Evolutionary conservation across 2,113 vertebrate genomes (phyloP).

Genomic region (Psettodes erumei): DNA sequence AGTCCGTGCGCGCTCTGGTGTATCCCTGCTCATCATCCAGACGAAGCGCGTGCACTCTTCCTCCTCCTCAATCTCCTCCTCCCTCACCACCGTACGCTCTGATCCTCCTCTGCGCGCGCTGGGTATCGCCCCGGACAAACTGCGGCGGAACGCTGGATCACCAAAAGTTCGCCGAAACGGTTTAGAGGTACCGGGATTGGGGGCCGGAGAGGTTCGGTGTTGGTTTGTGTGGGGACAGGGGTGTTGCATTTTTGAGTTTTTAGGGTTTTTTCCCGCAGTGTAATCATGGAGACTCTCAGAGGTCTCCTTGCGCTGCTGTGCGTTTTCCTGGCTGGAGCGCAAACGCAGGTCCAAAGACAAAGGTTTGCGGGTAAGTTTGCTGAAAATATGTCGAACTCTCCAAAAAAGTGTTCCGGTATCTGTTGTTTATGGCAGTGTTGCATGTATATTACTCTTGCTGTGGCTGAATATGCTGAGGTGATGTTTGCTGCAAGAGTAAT

Average conservation of each 20-base stretch:
- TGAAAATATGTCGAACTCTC: background rate
- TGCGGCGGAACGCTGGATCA: conserved; percentile 53
- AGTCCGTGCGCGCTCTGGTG: conserved; percentile 40
- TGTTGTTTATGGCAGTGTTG: background rate
- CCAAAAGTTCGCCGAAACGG: conserved; percentile 46
- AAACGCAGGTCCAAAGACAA: conserved; percentile 19
- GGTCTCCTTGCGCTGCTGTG: conserved; percentile 74
- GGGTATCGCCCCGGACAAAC: conserved; percentile 61
- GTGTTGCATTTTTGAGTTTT: background rate
- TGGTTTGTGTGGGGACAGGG: background rate
- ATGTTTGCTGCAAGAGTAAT: background rate
- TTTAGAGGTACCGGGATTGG: conserved; percentile 29
- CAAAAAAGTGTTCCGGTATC: background rate
- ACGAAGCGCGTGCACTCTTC: conserved; percentile 49
- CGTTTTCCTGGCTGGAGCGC: conserved; percentile 62
- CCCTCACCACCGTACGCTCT: conserved; percentile 41
- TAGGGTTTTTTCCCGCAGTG: conserved; percentile 20
- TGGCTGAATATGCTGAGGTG: conserved; percentile 7
- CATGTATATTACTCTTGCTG: background rate
- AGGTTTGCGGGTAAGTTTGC: conserved; percentile 71
- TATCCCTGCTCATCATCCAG: background rate
- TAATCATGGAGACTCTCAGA: conserved; percentile 69
- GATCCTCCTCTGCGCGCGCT: conserved; percentile 72
- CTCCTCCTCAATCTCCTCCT: conserved; percentile 7
- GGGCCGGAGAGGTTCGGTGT: conserved; percentile 27